Evolutionary conservation across 1,140 invertebrate genomes (phyloP).

Genomic region (Trichoplusia ni): DNA sequence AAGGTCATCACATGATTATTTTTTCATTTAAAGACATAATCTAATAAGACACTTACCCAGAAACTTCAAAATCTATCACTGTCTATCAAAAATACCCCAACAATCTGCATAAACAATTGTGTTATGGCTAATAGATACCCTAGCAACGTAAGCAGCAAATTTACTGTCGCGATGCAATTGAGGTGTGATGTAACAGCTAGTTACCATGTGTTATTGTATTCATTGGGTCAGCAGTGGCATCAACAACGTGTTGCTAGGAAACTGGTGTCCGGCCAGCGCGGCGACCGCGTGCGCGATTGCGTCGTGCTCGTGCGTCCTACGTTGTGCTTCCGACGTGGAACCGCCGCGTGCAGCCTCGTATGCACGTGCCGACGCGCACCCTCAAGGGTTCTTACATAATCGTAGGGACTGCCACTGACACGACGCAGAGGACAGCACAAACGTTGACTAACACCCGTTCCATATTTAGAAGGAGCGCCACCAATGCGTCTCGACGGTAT

Average conservation of each 20-base stretch:
- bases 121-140: slow-evolving; percentile 55
- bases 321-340: slow-evolving; percentile 67
- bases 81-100: not conserved
- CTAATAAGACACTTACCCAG: slow-evolving; percentile 2
- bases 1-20: slow-evolving; percentile 18
- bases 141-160: slow-evolving; percentile 63
- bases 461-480: slow-evolving; percentile 77
- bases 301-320: slow-evolving; percentile 41
- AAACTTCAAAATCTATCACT: not conserved
- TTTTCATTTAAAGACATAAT: not conserved
- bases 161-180: slow-evolving; percentile 52
- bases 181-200: slow-evolving; percentile 72
- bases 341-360: slow-evolving; percentile 57
- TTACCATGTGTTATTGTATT: slow-evolving; percentile 77
- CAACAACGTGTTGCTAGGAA: slow-evolving; percentile 81
- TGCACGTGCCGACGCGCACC: slow-evolving; percentile 65
- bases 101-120: slow-evolving; percentile 35
- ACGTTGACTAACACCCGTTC: slow-evolving; percentile 66
- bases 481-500: slow-evolving; percentile 61
- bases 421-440: slow-evolving; percentile 51
- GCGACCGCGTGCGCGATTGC: slow-evolving; percentile 66
- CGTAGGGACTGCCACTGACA: slow-evolving; percentile 52
- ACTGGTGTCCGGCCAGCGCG: slow-evolving; percentile 60
- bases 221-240: slow-evolving; percentile 74
- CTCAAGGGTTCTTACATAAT: slow-evolving; percentile 75